Conservation (phyloP, 2,797 vertebrate species). For the Gymnodraco acuticeps region DNA sequence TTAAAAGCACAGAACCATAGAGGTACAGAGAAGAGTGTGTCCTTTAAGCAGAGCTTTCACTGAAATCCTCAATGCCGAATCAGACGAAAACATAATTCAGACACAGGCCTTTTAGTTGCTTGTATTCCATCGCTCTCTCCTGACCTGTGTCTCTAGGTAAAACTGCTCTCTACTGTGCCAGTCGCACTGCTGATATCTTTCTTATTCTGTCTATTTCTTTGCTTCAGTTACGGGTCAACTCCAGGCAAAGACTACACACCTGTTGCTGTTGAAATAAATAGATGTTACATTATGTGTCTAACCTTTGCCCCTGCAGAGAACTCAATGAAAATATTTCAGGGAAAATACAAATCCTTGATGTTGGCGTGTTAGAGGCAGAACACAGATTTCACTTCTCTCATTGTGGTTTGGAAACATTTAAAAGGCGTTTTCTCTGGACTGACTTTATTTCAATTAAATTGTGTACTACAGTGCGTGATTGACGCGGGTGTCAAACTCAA, state of each 20-base stretch:
- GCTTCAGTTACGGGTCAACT: neutral
- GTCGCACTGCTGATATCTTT: conserved; percentile 27
- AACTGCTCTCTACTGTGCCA: conserved; percentile 54
- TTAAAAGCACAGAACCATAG: conserved; percentile 61
- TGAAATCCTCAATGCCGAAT: conserved; percentile 61
- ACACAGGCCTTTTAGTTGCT: conserved; percentile 63
- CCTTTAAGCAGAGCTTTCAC: conserved; percentile 68
- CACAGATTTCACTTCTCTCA: conserved; percentile 33
- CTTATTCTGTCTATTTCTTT: conserved; percentile 3
- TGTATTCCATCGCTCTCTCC: conserved; percentile 24
- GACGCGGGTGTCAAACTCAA: too few relatives aligned
- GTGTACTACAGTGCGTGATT: too few relatives aligned
- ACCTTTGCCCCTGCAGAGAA: conserved; percentile 24
- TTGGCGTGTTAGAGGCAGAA: neutral
- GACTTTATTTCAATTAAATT: conserved; percentile 9
- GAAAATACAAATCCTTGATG: conserved; percentile 1
- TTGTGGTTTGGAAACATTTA: conserved; percentile 33
- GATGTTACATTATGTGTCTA: neutral
- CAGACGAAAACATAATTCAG: conserved; percentile 63
- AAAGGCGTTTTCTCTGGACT: conserved; percentile 24
- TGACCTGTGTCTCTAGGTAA: conserved; percentile 35
- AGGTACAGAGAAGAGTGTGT: conserved; percentile 60
- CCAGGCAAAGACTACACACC: conserved; percentile 13
- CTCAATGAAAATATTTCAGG: neutral
- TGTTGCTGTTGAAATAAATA: conserved; percentile 1